A percentile compares a stretch with the other conserved stretches of the same genome.
These are phyloP conservation scores for Apis cerana DNA, from an alignment of 1,140 invertebrate species.

Conservation along the genomic window DNA sequence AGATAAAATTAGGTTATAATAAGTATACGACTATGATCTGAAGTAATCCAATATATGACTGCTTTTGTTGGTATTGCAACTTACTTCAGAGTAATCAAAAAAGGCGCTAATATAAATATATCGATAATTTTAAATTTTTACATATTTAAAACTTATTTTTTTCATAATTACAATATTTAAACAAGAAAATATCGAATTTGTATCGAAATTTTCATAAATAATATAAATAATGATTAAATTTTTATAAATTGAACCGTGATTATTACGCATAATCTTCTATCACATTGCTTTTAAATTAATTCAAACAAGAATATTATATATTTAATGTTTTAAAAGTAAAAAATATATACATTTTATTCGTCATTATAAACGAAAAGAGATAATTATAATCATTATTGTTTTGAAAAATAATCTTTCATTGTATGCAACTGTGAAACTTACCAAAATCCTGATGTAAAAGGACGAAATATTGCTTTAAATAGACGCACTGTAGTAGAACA, in stretches of 20 bases:
- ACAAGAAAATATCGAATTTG: not conserved
- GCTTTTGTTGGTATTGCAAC: not conserved
- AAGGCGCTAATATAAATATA: slow-evolving; percentile 17
- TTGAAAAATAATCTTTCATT: not conserved
- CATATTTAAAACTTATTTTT: not conserved
- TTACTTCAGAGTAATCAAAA: slow-evolving; percentile 4
- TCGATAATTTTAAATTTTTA: not conserved
- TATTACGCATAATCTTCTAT: not conserved
- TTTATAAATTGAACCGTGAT: not conserved
- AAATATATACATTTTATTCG: not conserved
- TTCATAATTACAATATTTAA: not conserved
- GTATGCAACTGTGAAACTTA: not conserved
- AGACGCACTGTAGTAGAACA: not conserved
- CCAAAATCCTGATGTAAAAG: not conserved
- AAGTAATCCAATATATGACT: not conserved
- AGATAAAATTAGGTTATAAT: slow-evolving; percentile 20
- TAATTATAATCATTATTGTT: not conserved
- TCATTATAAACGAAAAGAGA: not conserved
- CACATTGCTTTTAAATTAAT: not conserved
- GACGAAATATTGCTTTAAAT: slow-evolving; percentile 23
- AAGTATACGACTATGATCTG: not conserved
- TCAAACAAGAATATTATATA: not conserved
- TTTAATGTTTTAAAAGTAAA: not conserved
- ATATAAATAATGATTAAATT: not conserved
- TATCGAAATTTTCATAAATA: too few species aligned